Base-by-base conservation (phyloP, 2,888 invertebrate genomes). In the Adineta ricciae region DNA sequence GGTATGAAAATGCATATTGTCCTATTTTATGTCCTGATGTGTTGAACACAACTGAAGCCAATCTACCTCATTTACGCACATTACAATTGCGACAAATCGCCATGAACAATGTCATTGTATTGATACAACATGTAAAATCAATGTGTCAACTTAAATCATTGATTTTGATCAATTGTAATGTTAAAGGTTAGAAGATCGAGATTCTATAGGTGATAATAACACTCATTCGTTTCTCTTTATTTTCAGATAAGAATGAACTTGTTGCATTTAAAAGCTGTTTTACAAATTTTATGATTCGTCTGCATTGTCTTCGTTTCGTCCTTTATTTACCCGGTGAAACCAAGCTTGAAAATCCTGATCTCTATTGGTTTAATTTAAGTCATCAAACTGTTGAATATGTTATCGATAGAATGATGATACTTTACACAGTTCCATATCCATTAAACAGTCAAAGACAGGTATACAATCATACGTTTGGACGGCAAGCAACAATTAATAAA, bases 161-260 rank as follows among this genome's bases (percentile, higher is more conserved):
- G n/a, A 56, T 56, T 56, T 56, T 56, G 54, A 11, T 56, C n/a
- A 56, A 56, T n/a, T 56, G 54, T 56, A 56, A 56, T 56, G 54
- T 56, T 56, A 56, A 24, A 56, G 54, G 54, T 56, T 56, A 56
- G 54, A 56, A 56, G n/a, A 56, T 56, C 21, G 24, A 56, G 54
- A 56, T 56, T 56, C n/a, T 56, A 56, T 56, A 56, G n/a, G n/a
- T 56, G 54, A 56, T 56, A 56, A 56, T n/a, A 56, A n/a, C 54
- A 56, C n/a, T 56, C 54, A 8, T 56, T 56, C 54, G 11, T 9
- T 50, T 50, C 8, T 50, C 19, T 19, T 50, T 50, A 27, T 56
- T 56, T 56, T 56, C 11, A 56, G 54, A 56, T 56, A 56, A 56
- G 54, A 56, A 56, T 56, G 54, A 56, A 56, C 54, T 56, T 56